phyloP scores from a whole-genome alignment of 2,113 vertebrate species.

The Megaleporinus macrocephalus region DNA sequence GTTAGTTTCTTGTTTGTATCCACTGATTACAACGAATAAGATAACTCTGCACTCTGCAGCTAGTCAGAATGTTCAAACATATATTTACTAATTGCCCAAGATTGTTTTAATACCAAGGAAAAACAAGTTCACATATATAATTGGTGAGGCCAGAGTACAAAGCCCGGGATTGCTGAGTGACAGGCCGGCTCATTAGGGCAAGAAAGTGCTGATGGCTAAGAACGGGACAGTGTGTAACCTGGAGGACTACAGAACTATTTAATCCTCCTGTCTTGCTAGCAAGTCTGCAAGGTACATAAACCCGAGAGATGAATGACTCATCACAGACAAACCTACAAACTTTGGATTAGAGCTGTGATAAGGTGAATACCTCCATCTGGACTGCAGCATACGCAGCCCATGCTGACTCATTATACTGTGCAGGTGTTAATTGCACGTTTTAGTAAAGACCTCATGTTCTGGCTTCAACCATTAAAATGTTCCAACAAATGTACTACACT shows the following conservation, averaged over 20 bases:
- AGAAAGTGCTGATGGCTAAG: conserved; percentile 39
- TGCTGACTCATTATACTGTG: conserved; percentile 23
- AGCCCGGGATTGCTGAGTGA: conserved; percentile 33
- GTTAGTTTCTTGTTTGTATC: not conserved
- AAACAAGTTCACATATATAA: conserved; percentile 51
- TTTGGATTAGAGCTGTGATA: conserved; percentile 9
- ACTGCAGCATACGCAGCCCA: conserved; percentile 24
- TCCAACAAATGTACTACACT: conserved; percentile 17
- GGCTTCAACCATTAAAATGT: conserved; percentile 33
- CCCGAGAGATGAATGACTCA: conserved; percentile 20
- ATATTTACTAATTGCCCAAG: conserved; percentile 62
- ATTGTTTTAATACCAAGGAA: conserved; percentile 58
- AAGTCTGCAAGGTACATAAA: conserved; percentile 6
- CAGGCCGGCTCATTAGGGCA: conserved; percentile 39
- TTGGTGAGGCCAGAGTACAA: conserved; percentile 50
- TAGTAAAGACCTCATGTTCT: conserved; percentile 28
- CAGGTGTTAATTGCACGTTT: conserved; percentile 49
- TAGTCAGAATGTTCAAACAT: conserved; percentile 19
- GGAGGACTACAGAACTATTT: conserved; percentile 6
- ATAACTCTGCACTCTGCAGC: not conserved
- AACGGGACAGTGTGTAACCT: not conserved
- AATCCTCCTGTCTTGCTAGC: conserved; percentile 12
- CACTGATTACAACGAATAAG: not conserved
- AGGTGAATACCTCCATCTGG: not conserved
- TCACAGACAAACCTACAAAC: conserved; percentile 12